Percentiles rank a stretch among this genome's conserved stretches.
Conservation (phyloP, 2,888 invertebrate genomes). For the Omphaloscelis lunosa region DNA sequence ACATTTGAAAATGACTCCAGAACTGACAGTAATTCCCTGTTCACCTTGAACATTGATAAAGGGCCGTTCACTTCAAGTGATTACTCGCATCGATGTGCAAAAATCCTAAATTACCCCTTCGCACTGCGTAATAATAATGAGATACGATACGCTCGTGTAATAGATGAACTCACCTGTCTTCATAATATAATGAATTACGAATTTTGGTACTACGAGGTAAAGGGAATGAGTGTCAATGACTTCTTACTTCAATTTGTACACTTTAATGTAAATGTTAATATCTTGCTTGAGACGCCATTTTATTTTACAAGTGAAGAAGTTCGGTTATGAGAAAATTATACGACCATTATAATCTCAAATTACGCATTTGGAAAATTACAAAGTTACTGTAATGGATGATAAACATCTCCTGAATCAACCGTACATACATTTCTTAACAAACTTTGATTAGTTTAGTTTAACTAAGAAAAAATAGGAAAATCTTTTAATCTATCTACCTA, state of each 20-base stretch:
- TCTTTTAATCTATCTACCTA: too few relatives aligned
- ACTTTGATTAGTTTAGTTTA: not conserved
- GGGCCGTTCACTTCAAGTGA: constrained; percentile 79
- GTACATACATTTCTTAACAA: not conserved
- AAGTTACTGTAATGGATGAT: not conserved
- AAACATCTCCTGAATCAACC: not conserved
- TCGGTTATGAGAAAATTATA: constrained; percentile 5
- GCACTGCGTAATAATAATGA: constrained; percentile 39
- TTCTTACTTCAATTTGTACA: constrained; percentile 8
- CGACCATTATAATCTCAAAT: not conserved
- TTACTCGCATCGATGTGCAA: constrained; percentile 49
- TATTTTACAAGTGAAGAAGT: constrained; percentile 16
- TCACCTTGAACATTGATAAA: constrained; percentile 87
- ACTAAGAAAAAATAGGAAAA: not conserved
- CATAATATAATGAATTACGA: constrained; percentile 46
- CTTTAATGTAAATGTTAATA: constrained; percentile 29
- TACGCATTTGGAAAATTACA: not conserved
- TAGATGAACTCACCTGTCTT: constrained; percentile 27
- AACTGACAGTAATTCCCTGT: constrained; percentile 75
- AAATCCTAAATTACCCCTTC: constrained; percentile 51
- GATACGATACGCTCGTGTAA: constrained; percentile 28
- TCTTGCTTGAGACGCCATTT: constrained; percentile 5
- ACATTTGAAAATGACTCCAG: constrained; percentile 71
- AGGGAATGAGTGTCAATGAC: constrained; percentile 42
- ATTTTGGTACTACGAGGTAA: constrained; percentile 23